Conservation (phyloP, 2,113 vertebrate species). For the Pelusios castaneus region DNA sequence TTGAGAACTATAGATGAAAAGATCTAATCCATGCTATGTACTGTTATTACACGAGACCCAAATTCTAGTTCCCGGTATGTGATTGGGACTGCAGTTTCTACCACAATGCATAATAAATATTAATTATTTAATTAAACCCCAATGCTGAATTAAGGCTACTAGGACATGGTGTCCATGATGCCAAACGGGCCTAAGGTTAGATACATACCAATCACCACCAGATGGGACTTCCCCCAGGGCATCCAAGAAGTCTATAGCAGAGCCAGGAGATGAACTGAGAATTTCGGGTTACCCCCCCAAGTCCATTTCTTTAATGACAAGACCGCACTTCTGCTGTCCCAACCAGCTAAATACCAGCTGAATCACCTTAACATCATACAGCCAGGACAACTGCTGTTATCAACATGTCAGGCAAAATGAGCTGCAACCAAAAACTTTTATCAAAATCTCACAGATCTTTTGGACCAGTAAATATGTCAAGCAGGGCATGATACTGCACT, state of each 20-base stretch:
- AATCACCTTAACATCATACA: not conserved
- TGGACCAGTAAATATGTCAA: not conserved
- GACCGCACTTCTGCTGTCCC: not conserved
- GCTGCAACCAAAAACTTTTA: not conserved
- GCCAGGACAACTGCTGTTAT: not conserved
- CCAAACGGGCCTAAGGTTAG: too few species aligned
- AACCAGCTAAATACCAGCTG: not conserved
- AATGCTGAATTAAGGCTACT: too few species aligned
- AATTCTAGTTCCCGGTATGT: too few species aligned
- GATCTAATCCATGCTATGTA: too few species aligned
- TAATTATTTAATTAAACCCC: too few species aligned
- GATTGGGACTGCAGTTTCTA: too few species aligned
- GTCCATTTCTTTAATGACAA: not conserved
- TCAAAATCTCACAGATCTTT: not conserved
- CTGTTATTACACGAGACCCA: too few species aligned
- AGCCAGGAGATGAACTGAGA: not conserved
- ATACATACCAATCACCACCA: not conserved
- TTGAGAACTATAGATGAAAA: too few species aligned
- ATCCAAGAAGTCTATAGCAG: not conserved
- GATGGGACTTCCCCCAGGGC: not conserved
- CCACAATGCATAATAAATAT: too few species aligned
- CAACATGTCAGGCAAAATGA: not conserved
- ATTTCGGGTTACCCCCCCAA: not conserved
- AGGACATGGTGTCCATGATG: too few species aligned
- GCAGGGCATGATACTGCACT: not conserved